A percentile compares a stretch with the other conserved stretches of the same genome.
phyloP scores from a whole-genome alignment of 2,888 invertebrate species.

The Drosophila sordidapex region DNA sequence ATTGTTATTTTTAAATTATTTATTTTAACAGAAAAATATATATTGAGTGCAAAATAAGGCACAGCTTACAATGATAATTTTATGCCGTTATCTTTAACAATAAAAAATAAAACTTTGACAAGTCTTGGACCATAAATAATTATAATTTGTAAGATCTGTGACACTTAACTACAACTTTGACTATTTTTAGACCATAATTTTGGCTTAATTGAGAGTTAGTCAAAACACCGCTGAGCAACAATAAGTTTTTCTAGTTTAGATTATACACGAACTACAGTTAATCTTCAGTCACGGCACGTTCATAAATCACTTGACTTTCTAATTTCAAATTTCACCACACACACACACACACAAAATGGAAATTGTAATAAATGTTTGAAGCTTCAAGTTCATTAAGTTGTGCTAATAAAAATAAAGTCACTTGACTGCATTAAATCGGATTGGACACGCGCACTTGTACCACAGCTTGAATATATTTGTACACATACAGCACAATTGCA shows the following conservation, averaged over 20 bases:
- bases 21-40: not conserved
- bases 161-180: not conserved
- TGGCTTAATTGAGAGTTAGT: not conserved
- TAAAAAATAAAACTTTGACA: not conserved
- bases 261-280: constrained; percentile 18
- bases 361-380: constrained; percentile 74
- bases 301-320: constrained; percentile 78
- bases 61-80: no score
- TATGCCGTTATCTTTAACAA: not conserved
- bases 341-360: constrained; percentile 19
- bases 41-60: not conserved
- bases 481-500: not conserved
- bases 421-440: constrained; percentile 81
- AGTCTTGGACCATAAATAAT: not conserved
- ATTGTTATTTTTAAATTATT: not conserved
- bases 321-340: constrained; percentile 62
- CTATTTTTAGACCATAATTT: not conserved
- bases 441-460: constrained; percentile 84
- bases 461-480: constrained; percentile 2
- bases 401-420: constrained; percentile 82
- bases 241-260: constrained; percentile 2
- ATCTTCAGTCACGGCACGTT: constrained; percentile 60
- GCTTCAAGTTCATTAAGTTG: constrained; percentile 82
- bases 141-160: not conserved
- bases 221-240: constrained; percentile 6